phyloP scores from a whole-genome alignment of 2,113 vertebrate species.

The Limanda limanda region DNA sequence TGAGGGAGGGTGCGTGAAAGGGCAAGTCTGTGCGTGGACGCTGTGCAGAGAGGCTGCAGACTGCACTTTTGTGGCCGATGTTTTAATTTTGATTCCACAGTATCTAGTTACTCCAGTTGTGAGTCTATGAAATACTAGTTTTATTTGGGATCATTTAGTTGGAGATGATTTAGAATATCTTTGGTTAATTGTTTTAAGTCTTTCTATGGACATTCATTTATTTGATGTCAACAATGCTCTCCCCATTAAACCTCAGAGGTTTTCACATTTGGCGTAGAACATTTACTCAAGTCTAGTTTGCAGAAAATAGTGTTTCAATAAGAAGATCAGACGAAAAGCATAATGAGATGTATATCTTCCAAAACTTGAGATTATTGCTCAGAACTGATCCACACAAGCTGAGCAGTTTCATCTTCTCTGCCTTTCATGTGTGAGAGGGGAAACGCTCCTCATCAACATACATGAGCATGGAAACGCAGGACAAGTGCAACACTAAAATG shows the following conservation, averaged over 20 bases:
- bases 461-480: conserved; percentile 10
- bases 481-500: neutral
- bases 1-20: conserved; percentile 14
- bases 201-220: neutral
- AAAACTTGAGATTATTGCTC: neutral
- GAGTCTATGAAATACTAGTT: neutral
- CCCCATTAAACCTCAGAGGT: neutral
- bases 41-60: conserved; percentile 1
- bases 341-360: conserved; percentile 15
- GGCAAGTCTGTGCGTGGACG: neutral
- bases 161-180: neutral
- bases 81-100: conserved; percentile 4
- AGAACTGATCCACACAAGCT: neutral
- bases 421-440: conserved; percentile 44
- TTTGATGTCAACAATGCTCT: neutral
- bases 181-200: neutral
- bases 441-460: conserved; percentile 33
- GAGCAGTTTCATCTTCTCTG: neutral
- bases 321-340: neutral
- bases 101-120: neutral
- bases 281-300: conserved; percentile 11
- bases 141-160: neutral
- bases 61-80: neutral
- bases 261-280: conserved; percentile 4
- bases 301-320: neutral